phyloP scores from a whole-genome alignment of 2,797 vertebrate genomes.

The Benthosema pterotum region DNA sequence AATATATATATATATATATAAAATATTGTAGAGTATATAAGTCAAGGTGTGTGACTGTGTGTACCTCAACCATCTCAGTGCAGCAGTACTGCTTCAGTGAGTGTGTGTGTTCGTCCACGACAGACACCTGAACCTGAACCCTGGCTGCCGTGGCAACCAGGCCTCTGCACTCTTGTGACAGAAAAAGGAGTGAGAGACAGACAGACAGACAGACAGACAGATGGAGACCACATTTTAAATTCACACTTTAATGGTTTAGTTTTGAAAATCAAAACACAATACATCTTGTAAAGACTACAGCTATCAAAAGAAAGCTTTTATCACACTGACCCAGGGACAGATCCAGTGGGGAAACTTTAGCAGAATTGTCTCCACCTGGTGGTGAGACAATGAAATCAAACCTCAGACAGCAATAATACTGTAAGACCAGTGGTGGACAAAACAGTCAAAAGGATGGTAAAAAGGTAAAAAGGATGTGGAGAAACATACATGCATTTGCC shows the following conservation, averaged over 20 bases:
- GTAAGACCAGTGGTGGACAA: too few species aligned
- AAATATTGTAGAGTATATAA: too few species aligned
- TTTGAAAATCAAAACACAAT: too few species aligned
- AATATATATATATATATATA: too few species aligned
- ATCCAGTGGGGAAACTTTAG: neutral
- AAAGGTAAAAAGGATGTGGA: too few species aligned
- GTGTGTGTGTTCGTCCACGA: neutral
- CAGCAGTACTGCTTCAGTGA: neutral
- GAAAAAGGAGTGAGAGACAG: neutral
- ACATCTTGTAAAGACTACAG: too few species aligned
- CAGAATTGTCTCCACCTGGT: conserved; percentile 31
- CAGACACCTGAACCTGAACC: conserved; percentile 2
- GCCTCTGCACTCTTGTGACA: conserved; percentile 5
- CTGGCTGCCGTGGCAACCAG: neutral
- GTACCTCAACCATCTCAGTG: conserved; percentile 5
- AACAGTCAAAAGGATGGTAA: too few species aligned
- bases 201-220: neutral
- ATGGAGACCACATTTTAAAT: neutral
- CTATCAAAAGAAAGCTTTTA: too few species aligned
- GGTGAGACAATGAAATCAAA: conserved; percentile 29
- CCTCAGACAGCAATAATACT: neutral
- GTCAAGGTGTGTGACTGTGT: too few species aligned
- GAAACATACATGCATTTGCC: neutral
- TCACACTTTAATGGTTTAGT: too few species aligned
- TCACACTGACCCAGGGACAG: conserved; percentile 19